Percentiles rank a stretch among this genome's conserved stretches.
Evolutionary conservation across 1,140 invertebrate species (phyloP).

Genomic region (Drosophila guanche): DNA sequence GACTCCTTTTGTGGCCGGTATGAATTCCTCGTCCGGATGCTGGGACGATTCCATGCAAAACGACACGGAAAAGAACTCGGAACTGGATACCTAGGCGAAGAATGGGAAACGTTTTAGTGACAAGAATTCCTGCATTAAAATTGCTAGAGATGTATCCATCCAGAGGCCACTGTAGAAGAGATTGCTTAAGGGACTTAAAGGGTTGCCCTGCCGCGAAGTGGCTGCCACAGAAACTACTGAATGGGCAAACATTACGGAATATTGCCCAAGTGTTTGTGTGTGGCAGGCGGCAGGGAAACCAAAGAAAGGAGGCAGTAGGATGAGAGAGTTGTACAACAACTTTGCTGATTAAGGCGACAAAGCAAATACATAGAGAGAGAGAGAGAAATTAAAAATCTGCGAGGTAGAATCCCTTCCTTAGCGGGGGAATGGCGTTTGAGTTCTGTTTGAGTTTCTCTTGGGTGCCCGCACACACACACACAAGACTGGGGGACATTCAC

Average conservation of each 20-base stretch:
- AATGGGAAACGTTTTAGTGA: conserved; percentile 1
- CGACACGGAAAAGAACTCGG: conserved; percentile 90
- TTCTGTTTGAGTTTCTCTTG: no score
- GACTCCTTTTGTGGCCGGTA: conserved; percentile 88
- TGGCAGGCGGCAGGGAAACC: conserved; percentile 31
- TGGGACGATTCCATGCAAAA: conserved; percentile 86
- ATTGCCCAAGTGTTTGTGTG: conserved; percentile 43
- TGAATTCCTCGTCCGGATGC: conserved; percentile 86
- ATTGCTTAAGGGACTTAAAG: no score
- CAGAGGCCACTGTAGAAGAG: neutral
- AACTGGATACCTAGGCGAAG: conserved; percentile 87
- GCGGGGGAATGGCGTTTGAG: no score
- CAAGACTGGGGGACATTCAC: neutral
- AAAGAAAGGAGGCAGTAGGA: conserved; percentile 13
- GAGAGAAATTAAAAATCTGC: conserved; percentile 37
- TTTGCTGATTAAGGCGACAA: conserved; percentile 54
- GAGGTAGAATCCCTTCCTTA: no score
- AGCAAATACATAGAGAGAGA: conserved; percentile 28
- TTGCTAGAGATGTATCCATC: neutral
- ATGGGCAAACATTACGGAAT: conserved; percentile 48
- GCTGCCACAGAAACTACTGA: conserved; percentile 36
- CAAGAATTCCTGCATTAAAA: no score
- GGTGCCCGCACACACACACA: no score
- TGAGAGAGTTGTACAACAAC: conserved; percentile 32
- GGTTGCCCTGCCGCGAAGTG: no score